Percentiles rank a stretch among this genome's conserved stretches.
phyloP scores from a whole-genome alignment of 2,888 invertebrate species.

The Eumerus sabulonum region DNA sequence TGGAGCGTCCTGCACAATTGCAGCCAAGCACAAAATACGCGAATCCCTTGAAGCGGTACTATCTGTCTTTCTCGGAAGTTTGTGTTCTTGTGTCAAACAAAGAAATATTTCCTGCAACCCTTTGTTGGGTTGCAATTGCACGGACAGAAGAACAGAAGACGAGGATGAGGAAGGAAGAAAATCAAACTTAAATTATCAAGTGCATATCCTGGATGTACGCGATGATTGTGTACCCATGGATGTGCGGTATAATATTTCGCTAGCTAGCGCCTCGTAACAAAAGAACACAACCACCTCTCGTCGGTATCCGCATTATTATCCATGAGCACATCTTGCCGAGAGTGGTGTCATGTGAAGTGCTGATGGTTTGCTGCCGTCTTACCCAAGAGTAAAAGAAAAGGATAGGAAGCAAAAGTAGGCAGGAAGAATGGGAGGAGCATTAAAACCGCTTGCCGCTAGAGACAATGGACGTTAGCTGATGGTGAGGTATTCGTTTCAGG shows the following conservation, averaged over 20 bases:
- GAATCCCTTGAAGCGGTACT: conserved; percentile 50
- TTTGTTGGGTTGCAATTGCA: conserved; percentile 31
- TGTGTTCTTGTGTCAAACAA: conserved; percentile 53
- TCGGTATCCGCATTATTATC: conserved; percentile 67
- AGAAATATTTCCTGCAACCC: conserved; percentile 54
- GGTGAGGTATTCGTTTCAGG: conserved; percentile 43
- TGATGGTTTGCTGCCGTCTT: conserved; percentile 65
- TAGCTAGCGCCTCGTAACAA: conserved; percentile 63
- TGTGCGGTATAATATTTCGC: conserved; percentile 32
- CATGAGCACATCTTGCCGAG: conserved; percentile 66
- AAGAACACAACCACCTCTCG: conserved; percentile 64
- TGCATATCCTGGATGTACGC: conserved; percentile 62
- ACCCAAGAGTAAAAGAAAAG: not conserved
- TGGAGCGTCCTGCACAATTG: conserved; percentile 44
- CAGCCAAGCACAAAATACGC: conserved; percentile 38
- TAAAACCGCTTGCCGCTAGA: conserved; percentile 49
- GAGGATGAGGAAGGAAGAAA: conserved; percentile 32
- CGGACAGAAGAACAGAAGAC: not conserved
- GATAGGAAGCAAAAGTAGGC: conserved; percentile 6
- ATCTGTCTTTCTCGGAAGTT: conserved; percentile 56
- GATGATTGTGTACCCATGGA: no score
- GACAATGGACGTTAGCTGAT: conserved; percentile 35
- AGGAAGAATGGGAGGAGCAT: conserved; percentile 2
- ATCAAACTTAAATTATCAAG: conserved; percentile 65
- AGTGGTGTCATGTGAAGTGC: conserved; percentile 68